Conservation (phyloP, 1,140 invertebrate species). For the Elymnias hypermnestra region DNA sequence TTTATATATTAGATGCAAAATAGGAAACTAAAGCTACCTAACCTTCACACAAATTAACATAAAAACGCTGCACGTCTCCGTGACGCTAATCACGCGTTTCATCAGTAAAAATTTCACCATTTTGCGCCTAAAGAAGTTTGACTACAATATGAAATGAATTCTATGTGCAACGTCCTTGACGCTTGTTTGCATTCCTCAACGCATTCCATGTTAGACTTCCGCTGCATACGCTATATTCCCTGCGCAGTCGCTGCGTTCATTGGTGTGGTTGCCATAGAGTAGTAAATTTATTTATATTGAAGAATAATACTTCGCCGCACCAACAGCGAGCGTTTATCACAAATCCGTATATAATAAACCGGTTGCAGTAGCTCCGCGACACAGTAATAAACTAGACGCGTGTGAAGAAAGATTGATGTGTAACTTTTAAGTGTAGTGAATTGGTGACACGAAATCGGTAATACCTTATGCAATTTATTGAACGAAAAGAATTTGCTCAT, state of each 20-base stretch:
- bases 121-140: too few species aligned
- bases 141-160: too few species aligned
- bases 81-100: too few species aligned
- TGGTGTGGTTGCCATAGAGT: neutral
- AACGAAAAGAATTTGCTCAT: too few species aligned
- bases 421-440: conserved; percentile 4
- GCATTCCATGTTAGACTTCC: neutral
- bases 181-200: neutral
- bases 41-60: too few species aligned
- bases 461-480: too few species aligned
- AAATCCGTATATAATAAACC: conserved; percentile 4
- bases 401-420: conserved; percentile 18
- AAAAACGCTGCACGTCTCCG: too few species aligned
- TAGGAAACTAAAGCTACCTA: too few species aligned
- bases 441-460: neutral
- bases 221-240: neutral
- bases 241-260: neutral
- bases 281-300: neutral
- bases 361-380: neutral
- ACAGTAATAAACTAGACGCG: conserved; percentile 12
- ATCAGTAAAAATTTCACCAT: too few species aligned
- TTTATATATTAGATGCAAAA: too few species aligned
- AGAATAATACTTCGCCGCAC: neutral
- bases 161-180: neutral
- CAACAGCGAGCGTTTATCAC: conserved; percentile 1